A percentile compares a stretch with the other conserved stretches of the same genome.
phyloP scores from a whole-genome alignment of 2,888 invertebrate species.

The Urechis unicinctus region DNA sequence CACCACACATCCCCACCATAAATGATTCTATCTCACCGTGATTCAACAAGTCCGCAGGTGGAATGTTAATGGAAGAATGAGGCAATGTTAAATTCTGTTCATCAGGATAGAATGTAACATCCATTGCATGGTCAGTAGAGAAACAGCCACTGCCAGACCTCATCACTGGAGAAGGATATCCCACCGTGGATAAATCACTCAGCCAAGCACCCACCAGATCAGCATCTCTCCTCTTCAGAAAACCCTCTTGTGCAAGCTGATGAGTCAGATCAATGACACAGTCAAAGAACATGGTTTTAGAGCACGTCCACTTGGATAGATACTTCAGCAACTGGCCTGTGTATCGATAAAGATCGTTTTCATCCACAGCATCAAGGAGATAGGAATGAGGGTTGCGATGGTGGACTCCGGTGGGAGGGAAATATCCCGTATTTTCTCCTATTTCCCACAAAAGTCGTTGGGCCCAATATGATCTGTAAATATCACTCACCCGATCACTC shows the following conservation, averaged over 20 bases:
- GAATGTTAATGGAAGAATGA: slow-evolving; percentile 7
- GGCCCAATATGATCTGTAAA: slow-evolving; percentile 32
- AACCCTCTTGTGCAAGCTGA: slow-evolving; percentile 14
- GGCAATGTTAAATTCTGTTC: slow-evolving; percentile 18
- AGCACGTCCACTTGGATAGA: slow-evolving; percentile 23
- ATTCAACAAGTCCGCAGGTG: slow-evolving; percentile 5
- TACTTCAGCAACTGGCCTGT: slow-evolving; percentile 18
- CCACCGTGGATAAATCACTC: slow-evolving; percentile 16
- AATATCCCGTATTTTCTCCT: slow-evolving; percentile 25
- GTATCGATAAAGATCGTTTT: slow-evolving; percentile 24
- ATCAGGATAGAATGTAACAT: slow-evolving; percentile 15
- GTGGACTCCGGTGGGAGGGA: slow-evolving; percentile 24
- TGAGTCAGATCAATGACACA: slow-evolving; percentile 19
- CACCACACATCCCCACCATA: slow-evolving; percentile 8
- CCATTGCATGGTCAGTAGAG: not conserved
- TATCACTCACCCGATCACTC: slow-evolving; percentile 28
- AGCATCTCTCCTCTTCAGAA: slow-evolving; percentile 15
- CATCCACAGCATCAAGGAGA: slow-evolving; percentile 24
- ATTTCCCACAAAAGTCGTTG: slow-evolving; percentile 28
- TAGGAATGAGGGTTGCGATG: slow-evolving; percentile 24
- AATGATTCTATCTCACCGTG: slow-evolving; percentile 2
- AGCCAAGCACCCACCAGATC: slow-evolving; percentile 22
- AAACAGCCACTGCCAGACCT: not conserved
- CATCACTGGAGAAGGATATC: slow-evolving; percentile 18
- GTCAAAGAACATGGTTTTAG: slow-evolving; percentile 14